Conservation (phyloP, 2,888 invertebrate genomes). For the Apeira syringaria region DNA sequence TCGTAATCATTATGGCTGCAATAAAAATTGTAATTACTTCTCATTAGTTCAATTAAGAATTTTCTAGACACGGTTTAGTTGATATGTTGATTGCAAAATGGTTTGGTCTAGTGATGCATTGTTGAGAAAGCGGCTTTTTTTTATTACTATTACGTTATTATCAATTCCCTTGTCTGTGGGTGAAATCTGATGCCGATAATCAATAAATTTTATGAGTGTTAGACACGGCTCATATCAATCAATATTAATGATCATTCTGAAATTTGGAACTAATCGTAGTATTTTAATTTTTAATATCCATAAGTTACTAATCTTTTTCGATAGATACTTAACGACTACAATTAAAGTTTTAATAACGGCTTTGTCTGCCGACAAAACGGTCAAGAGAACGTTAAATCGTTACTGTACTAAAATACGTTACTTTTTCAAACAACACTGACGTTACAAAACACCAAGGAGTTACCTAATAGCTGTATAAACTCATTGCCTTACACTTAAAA, state of each 20-base stretch:
- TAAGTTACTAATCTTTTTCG: slow-evolving; percentile 57
- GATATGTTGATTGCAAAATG: slow-evolving; percentile 77
- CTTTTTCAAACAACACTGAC: no score
- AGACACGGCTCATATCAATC: slow-evolving; percentile 77
- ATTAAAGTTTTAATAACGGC: slow-evolving; percentile 43
- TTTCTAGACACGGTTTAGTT: slow-evolving; percentile 80
- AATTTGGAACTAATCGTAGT: slow-evolving; percentile 77
- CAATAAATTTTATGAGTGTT: slow-evolving; percentile 71
- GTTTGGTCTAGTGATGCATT: slow-evolving; percentile 59
- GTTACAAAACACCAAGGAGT: no score
- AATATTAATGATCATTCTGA: slow-evolving; percentile 71
- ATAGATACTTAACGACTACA: slow-evolving; percentile 52
- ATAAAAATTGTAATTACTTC: slow-evolving; percentile 84
- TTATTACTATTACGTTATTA: slow-evolving; percentile 61
- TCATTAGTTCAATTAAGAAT: slow-evolving; percentile 84
- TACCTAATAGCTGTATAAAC: no score
- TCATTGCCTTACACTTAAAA: not conserved
- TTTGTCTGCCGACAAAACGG: slow-evolving; percentile 41
- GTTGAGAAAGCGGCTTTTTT: slow-evolving; percentile 64
- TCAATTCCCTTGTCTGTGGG: slow-evolving; percentile 60
- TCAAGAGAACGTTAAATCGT: slow-evolving; percentile 43
- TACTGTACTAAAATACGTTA: no score
- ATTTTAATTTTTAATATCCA: slow-evolving; percentile 70
- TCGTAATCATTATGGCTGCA: slow-evolving; percentile 82
- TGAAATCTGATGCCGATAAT: slow-evolving; percentile 63